Evolutionary conservation across 1,140 invertebrate genomes (phyloP).

Genomic region (Aphelinus certus): DNA sequence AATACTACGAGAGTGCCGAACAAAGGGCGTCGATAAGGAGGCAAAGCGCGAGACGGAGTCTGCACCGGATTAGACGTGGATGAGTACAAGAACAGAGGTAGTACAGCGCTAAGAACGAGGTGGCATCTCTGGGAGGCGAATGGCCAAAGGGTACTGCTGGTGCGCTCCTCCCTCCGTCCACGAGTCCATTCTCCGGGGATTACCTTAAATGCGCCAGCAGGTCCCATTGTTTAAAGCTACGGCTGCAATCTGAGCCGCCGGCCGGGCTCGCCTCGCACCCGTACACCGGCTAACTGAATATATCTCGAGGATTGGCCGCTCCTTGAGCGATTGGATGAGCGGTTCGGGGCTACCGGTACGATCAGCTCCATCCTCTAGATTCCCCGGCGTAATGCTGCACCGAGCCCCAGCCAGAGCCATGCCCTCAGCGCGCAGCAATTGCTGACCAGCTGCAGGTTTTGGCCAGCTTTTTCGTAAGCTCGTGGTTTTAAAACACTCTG

Average conservation of each 20-base stretch:
- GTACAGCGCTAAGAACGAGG: not conserved
- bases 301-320: constrained; percentile 33
- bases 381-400: not conserved
- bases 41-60: not conserved
- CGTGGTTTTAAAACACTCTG: no score
- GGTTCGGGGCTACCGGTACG: not conserved
- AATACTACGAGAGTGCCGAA: no score
- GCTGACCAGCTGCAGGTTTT: no score
- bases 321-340: constrained; percentile 51
- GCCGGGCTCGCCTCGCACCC: constrained; percentile 28
- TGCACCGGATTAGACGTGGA: constrained; percentile 11
- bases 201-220: constrained; percentile 56
- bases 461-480: no score
- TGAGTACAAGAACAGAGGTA: constrained; percentile 4
- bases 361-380: not conserved
- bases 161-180: not conserved
- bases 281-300: constrained; percentile 49
- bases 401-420: no score
- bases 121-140: not conserved
- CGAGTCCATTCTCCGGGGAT: constrained; percentile 55
- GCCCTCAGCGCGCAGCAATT: no score
- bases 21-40: no score
- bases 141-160: constrained; percentile 18
- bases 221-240: constrained; percentile 59
- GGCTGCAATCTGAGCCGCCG: constrained; percentile 43